Percentiles rank a stretch among this genome's conserved stretches.
phyloP scores from a whole-genome alignment of 1,140 invertebrate genomes.

The Cephus cinctus region DNA sequence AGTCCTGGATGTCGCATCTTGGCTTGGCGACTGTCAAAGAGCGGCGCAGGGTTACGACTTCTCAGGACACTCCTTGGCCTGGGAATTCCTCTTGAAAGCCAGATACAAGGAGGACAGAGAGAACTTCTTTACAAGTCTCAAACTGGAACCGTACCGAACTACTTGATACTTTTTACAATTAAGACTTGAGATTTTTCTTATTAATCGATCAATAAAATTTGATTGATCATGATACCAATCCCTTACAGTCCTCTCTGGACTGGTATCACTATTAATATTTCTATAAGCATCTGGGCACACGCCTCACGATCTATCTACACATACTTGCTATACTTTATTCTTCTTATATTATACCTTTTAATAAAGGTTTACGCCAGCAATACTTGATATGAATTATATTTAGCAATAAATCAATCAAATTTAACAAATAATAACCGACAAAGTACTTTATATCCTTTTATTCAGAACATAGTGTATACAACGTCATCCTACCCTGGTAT shows the following conservation, averaged over 20 bases:
- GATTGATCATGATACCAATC: not conserved
- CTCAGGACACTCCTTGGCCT: slow-evolving; percentile 43
- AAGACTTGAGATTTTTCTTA: not conserved
- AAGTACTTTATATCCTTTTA: slow-evolving; percentile 23
- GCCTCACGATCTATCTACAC: slow-evolving; percentile 14
- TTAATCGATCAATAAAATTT: too few species aligned
- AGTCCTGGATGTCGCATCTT: slow-evolving; percentile 33
- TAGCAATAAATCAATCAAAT: not conserved
- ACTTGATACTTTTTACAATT: too few species aligned
- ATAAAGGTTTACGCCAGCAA: slow-evolving; percentile 8
- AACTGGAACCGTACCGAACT: slow-evolving; percentile 38
- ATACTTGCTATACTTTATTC: slow-evolving; percentile 17
- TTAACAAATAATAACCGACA: not conserved
- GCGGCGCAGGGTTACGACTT: slow-evolving; percentile 45
- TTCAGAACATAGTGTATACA: slow-evolving; percentile 29
- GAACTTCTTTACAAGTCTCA: slow-evolving; percentile 53
- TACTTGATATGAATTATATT: not conserved
- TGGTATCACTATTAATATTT: too few species aligned
- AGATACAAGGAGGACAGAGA: slow-evolving; percentile 54
- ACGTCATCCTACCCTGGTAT: too few species aligned
- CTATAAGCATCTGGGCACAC: not conserved
- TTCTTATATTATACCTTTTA: slow-evolving; percentile 12
- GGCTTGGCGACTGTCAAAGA: slow-evolving; percentile 47
- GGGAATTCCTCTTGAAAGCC: slow-evolving; percentile 54
- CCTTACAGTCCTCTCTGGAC: too few species aligned